These are phyloP conservation scores for Oscheius myriophilus DNA, from an alignment of 2,888 invertebrate genomes.

Conservation along the genomic window DNA sequence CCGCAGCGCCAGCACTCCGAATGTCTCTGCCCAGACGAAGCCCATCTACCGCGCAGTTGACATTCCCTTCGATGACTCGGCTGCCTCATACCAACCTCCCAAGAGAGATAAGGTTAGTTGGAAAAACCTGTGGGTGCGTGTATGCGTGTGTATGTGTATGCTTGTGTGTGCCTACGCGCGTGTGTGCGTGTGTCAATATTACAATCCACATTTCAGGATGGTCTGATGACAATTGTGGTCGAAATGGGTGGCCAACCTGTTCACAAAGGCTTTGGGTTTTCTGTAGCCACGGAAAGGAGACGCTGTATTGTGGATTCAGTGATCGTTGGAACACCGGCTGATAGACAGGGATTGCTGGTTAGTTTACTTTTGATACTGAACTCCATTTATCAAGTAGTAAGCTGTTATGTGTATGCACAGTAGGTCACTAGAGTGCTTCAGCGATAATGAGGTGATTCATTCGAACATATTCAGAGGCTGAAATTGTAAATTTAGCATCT, in stretches of 20 bases:
- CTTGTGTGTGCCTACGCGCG: no score
- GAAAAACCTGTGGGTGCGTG: no score
- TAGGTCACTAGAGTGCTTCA: no score
- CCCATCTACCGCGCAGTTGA: slow-evolving; percentile 52
- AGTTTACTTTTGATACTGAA: neutral
- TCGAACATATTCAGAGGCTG: slow-evolving; percentile 7
- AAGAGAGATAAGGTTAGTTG: slow-evolving; percentile 24
- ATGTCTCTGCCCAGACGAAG: slow-evolving; percentile 7
- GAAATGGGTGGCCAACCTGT: slow-evolving; percentile 50
- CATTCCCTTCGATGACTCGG: slow-evolving; percentile 54
- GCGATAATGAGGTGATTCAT: neutral
- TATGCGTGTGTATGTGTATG: no score
- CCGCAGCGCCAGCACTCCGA: slow-evolving; percentile 25
- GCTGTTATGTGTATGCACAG: no score
- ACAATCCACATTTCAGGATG: slow-evolving; percentile 24
- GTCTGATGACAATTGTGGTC: slow-evolving; percentile 42
- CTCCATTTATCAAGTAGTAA: neutral
- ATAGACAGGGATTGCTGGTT: slow-evolving; percentile 48
- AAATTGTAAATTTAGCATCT: no score
- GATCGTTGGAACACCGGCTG: slow-evolving; percentile 66
- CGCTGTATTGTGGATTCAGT: slow-evolving; percentile 70
- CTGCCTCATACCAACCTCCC: slow-evolving; percentile 41
- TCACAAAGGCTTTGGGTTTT: slow-evolving; percentile 72
- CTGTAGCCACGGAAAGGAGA: slow-evolving; percentile 69
- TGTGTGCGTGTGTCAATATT: no score